Evolutionary conservation across 1,140 invertebrate species (phyloP).

Genomic region (Zaprionus nigranus): DNA sequence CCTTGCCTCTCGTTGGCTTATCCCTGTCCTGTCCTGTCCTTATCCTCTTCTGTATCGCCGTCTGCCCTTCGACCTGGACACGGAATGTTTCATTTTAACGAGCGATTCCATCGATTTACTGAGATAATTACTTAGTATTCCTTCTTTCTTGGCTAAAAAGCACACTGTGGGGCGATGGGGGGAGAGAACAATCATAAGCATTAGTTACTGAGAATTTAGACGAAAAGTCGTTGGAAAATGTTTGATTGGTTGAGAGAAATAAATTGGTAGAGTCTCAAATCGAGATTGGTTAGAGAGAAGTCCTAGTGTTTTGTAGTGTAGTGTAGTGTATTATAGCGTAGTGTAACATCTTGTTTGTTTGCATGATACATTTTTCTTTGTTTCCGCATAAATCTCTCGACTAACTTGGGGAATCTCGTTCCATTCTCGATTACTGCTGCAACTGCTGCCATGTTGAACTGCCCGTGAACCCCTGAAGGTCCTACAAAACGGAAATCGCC

Average conservation of each 20-base stretch:
- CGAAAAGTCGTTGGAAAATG: background rate
- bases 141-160: background rate
- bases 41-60: background rate
- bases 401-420: conserved; percentile 40
- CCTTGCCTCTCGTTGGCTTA: background rate
- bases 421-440: conserved; percentile 13
- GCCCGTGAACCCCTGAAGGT: conserved; percentile 72
- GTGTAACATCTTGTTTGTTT: background rate
- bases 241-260: background rate
- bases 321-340: background rate
- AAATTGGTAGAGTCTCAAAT: background rate
- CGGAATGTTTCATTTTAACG: conserved; percentile 20
- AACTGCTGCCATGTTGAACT: conserved; percentile 12
- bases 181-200: background rate
- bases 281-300: too few relatives aligned
- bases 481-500: conserved; percentile 90
- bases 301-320: background rate
- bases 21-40: conserved; percentile 1
- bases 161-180: background rate
- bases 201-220: conserved; percentile 1
- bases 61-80: conserved; percentile 2
- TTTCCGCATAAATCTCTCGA: background rate
- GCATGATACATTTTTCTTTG: conserved; percentile 9
- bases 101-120: conserved; percentile 47
- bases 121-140: conserved; percentile 9